These are phyloP conservation scores for Cheilosia grossa DNA, from an alignment of 2,888 invertebrate species.

Conservation along the genomic window DNA sequence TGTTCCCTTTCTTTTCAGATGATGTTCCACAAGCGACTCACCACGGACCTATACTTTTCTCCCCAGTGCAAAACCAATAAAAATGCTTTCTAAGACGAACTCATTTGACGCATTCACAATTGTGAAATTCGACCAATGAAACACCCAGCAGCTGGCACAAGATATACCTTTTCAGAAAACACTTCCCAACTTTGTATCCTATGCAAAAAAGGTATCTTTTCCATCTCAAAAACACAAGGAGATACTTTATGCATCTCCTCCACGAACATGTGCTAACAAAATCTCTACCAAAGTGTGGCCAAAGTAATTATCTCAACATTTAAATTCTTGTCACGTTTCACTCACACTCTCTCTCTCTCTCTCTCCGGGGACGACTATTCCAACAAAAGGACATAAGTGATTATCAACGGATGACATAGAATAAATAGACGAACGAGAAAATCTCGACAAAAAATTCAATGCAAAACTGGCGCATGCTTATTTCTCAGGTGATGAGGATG, in stretches of 20 bases:
- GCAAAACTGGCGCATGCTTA: constrained; percentile 53
- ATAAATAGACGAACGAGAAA: constrained; percentile 21
- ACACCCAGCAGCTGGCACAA: constrained; percentile 3
- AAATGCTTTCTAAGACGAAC: background rate
- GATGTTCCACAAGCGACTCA: background rate
- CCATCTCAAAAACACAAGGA: background rate
- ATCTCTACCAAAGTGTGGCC: constrained; percentile 62
- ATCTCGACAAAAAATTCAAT: background rate
- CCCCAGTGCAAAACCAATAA: too few species aligned
- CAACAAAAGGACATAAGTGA: constrained; percentile 62
- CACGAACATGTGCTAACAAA: constrained; percentile 48
- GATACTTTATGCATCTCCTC: constrained; percentile 5
- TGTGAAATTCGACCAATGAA: background rate
- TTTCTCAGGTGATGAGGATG: constrained; percentile 56
- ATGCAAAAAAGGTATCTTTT: background rate
- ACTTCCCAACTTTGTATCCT: background rate
- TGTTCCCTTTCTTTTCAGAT: background rate
- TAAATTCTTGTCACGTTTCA: constrained; percentile 78
- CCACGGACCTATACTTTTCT: background rate
- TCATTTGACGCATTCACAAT: background rate
- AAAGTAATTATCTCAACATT: constrained; percentile 78
- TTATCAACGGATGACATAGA: constrained; percentile 61
- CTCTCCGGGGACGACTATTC: background rate
- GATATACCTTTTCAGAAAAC: background rate
- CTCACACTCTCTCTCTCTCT: constrained; percentile 16